A percentile compares a stretch with the other conserved stretches of the same genome.
Conservation (phyloP, 2,797 vertebrate species). For the Chaunax sp. region DNA sequence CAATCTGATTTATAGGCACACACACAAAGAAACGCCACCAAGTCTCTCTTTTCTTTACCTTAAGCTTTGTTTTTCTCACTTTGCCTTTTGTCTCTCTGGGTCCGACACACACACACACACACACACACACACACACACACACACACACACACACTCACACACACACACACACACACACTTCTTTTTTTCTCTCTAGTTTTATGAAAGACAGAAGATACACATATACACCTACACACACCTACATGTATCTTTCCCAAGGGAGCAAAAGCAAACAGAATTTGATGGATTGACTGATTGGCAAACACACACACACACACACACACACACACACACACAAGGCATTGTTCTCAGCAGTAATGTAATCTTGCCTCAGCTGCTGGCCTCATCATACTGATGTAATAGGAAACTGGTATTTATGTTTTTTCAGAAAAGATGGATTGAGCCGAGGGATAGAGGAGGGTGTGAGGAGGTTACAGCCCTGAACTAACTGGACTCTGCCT, state of each 20-base stretch:
- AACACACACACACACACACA: slow-evolving; percentile 17
- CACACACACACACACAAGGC: slow-evolving; percentile 14
- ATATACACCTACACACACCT: no score
- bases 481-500: slow-evolving; percentile 50
- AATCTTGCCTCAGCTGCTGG: slow-evolving; percentile 74
- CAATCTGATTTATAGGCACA: slow-evolving; percentile 69
- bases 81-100: slow-evolving; percentile 13
- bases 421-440: slow-evolving; percentile 66
- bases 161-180: no score
- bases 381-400: slow-evolving; percentile 80
- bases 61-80: slow-evolving; percentile 11
- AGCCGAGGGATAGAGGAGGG: slow-evolving; percentile 31
- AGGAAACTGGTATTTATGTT: slow-evolving; percentile 80
- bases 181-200: no score
- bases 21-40: slow-evolving; percentile 28
- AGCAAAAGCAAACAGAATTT: slow-evolving; percentile 39
- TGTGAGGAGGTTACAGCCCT: slow-evolving; percentile 64
- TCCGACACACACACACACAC: slow-evolving; percentile 13
- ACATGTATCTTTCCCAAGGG: slow-evolving; percentile 20
- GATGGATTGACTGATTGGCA: slow-evolving; percentile 52
- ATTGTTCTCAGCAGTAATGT: slow-evolving; percentile 75
- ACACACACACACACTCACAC: slow-evolving; percentile 5
- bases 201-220: not conserved
- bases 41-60: slow-evolving; percentile 24
- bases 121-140: not conserved